Evolutionary conservation across 92 coral and sea anemone genomes (phyloP).

Genomic region (Epizoanthus fatuus): DNA sequence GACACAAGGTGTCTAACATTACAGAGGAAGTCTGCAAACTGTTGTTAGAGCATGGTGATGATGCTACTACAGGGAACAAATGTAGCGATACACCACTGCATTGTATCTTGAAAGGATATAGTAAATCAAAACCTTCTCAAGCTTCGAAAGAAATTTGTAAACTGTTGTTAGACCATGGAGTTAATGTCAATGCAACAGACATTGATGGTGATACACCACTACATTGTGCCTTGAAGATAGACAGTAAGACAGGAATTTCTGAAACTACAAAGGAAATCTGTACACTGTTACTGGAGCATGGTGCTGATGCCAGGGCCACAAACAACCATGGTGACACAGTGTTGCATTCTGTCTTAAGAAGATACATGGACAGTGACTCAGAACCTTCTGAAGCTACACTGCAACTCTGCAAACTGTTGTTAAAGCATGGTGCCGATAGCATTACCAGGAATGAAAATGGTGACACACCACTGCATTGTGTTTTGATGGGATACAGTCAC

Average conservation of each 20-base stretch:
- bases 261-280: neutral
- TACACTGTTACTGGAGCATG: neutral
- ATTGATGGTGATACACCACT: neutral
- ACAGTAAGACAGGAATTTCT: neutral
- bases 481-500: too few species aligned
- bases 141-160: neutral
- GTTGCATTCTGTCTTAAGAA: too few species aligned
- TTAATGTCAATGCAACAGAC: neutral
- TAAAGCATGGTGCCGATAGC: neutral
- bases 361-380: too few species aligned
- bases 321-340: too few species aligned
- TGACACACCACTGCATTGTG: neutral
- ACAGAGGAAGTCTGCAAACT: neutral
- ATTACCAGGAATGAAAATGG: neutral
- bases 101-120: neutral
- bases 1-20: neutral
- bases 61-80: neutral
- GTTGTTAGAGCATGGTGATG: conserved; percentile 1
- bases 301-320: neutral
- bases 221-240: neutral
- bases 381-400: too few species aligned
- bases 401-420: neutral
- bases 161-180: neutral
- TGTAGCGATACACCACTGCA: neutral
- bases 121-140: neutral